These are phyloP conservation scores for Argyresthia albistria DNA, from an alignment of 2,888 invertebrate species.

Conservation along the genomic window DNA sequence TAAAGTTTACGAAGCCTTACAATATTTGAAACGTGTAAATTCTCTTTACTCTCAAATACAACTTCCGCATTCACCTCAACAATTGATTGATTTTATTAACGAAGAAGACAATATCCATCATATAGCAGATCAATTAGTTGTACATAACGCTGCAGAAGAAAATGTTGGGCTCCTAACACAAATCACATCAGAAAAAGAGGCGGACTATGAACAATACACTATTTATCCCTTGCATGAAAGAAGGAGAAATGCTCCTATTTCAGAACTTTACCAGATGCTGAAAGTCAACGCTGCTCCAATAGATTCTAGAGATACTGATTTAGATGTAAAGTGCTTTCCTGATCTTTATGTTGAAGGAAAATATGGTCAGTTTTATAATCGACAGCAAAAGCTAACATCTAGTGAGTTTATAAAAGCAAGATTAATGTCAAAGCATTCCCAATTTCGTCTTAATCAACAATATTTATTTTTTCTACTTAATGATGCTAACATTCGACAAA, in stretches of 20 bases:
- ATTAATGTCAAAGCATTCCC: conserved; percentile 14
- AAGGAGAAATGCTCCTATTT: conserved; percentile 8
- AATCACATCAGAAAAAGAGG: conserved; percentile 8
- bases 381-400: conserved; percentile 11
- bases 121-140: conserved; percentile 2
- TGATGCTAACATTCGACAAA: conserved; percentile 14
- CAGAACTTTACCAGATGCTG: conserved; percentile 15
- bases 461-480: conserved; percentile 11
- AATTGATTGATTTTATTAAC: conserved; percentile 8
- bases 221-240: conserved; percentile 12
- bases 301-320: conserved; percentile 11
- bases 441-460: conserved; percentile 12
- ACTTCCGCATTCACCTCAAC: conserved; percentile 13
- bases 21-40: conserved; percentile 23
- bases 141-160: neutral
- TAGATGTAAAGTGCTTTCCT: conserved; percentile 11
- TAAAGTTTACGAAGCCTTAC: conserved; percentile 20
- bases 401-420: conserved; percentile 14
- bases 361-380: conserved; percentile 15
- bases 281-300: conserved; percentile 14
- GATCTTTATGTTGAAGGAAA: conserved; percentile 13
- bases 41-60: conserved; percentile 17
- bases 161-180: neutral
- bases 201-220: conserved; percentile 11
- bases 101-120: conserved; percentile 8